Evolutionary conservation across 2,888 invertebrate genomes (phyloP).

Genomic region (Cheilosia grossa): DNA sequence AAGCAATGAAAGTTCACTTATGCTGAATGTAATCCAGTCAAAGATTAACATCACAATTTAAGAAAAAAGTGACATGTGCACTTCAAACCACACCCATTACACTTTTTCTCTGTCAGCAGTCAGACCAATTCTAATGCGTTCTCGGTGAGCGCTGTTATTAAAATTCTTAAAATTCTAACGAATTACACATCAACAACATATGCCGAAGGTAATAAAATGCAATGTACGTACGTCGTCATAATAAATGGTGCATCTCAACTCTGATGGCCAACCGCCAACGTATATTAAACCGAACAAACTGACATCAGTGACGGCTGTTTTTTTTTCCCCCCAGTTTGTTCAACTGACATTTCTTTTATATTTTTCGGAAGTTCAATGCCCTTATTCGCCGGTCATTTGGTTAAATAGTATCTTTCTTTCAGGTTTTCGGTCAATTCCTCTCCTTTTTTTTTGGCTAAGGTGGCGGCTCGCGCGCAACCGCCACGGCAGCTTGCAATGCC

Average conservation of each 20-base stretch:
- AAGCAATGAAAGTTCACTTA: too few relatives aligned
- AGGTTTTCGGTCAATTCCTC: conserved; percentile 19
- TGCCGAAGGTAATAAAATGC: conserved; percentile 1
- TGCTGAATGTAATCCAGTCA: too few relatives aligned
- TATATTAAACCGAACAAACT: conserved; percentile 17
- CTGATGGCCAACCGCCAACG: not conserved
- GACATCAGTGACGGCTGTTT: conserved; percentile 19
- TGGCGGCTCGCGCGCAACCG: conserved; percentile 37
- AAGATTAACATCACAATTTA: too few relatives aligned
- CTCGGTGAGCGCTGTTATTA: too few relatives aligned
- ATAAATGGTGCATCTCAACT: conserved; percentile 3
- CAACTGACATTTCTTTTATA: conserved; percentile 42
- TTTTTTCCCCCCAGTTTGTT: not conserved
- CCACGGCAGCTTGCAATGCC: conserved; percentile 49
- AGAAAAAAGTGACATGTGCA: too few relatives aligned
- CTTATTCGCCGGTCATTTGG: conserved; percentile 63
- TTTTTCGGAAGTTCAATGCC: conserved; percentile 70
- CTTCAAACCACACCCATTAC: too few relatives aligned
- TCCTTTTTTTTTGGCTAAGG: conserved; percentile 24
- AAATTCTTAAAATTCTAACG: conserved; percentile 2
- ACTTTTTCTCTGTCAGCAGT: too few relatives aligned
- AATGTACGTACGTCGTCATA: not conserved
- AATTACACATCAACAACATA: not conserved
- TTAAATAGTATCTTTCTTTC: conserved; percentile 62
- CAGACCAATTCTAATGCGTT: too few relatives aligned